Evolutionary conservation across 2,888 invertebrate genomes (phyloP).

Genomic region (Thymelicus acteon): DNA sequence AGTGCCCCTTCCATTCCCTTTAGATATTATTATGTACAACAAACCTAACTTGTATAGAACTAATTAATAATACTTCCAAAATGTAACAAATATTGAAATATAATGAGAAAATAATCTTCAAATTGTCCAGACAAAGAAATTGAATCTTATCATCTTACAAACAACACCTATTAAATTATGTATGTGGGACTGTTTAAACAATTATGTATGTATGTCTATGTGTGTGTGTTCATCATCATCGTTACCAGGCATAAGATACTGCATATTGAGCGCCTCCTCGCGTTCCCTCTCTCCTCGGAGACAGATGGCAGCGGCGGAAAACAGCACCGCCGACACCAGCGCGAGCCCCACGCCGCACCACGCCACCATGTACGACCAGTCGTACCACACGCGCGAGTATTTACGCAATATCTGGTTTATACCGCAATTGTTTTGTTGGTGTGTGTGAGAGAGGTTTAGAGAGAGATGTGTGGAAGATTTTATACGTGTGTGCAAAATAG

Average conservation of each 20-base stretch:
- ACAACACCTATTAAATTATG: no score
- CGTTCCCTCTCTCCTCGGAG: slow-evolving; percentile 96
- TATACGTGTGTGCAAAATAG: no score
- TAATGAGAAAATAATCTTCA: no score
- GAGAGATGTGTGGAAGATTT: no score
- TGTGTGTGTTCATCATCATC: slow-evolving; percentile 34
- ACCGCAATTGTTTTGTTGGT: slow-evolving; percentile 47
- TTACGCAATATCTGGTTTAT: slow-evolving; percentile 92
- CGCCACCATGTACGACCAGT: slow-evolving; percentile 98
- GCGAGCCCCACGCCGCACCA: slow-evolving; percentile 98
- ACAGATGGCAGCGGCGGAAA: slow-evolving; percentile 97
- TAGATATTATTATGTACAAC: background rate
- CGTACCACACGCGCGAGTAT: slow-evolving; percentile 94
- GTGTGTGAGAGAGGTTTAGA: background rate
- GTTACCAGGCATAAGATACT: slow-evolving; percentile 98
- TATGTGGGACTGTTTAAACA: slow-evolving; percentile 39
- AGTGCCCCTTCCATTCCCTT: no score
- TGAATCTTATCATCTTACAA: no score
- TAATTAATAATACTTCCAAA: no score
- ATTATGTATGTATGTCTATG: background rate
- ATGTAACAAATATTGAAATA: no score
- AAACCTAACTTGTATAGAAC: background rate
- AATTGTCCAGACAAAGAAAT: no score
- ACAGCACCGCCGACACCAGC: slow-evolving; percentile 95
- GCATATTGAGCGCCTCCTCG: slow-evolving; percentile 98